Evolutionary conservation across 2,113 vertebrate genomes (phyloP).

Genomic region (Danionella cerebrum): DNA sequence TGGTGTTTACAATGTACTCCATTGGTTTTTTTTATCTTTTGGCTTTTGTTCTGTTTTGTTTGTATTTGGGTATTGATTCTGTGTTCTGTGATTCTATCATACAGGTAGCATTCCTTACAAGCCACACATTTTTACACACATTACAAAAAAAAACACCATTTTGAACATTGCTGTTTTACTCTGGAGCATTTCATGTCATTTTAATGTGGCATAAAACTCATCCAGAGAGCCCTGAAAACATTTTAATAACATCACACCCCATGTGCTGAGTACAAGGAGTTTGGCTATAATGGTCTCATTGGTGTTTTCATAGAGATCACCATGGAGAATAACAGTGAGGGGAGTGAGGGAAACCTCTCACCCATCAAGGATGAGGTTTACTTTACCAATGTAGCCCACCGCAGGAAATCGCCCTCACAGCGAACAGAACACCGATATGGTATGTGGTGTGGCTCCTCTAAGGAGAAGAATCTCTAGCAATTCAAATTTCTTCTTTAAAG

Average conservation of each 20-base stretch:
- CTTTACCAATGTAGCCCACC: slow-evolving; percentile 79
- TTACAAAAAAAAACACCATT: slow-evolving; percentile 27
- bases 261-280: slow-evolving; percentile 40
- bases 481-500: not conserved
- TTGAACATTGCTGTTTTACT: slow-evolving; percentile 71
- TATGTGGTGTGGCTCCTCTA: slow-evolving; percentile 66
- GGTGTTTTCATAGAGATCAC: slow-evolving; percentile 86
- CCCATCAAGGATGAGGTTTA: slow-evolving; percentile 81
- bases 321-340: slow-evolving; percentile 90
- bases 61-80: not conserved
- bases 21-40: slow-evolving; percentile 28
- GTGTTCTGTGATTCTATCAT: not conserved
- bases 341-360: slow-evolving; percentile 85
- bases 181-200: slow-evolving; percentile 40
- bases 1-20: slow-evolving; percentile 47
- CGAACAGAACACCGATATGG: slow-evolving; percentile 77
- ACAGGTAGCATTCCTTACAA: not conserved
- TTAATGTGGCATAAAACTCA: not conserved
- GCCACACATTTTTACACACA: not conserved
- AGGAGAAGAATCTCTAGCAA: slow-evolving; percentile 44
- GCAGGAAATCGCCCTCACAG: slow-evolving; percentile 73
- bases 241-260: slow-evolving; percentile 47
- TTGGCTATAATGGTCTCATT: slow-evolving; percentile 63
- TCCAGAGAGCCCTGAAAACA: slow-evolving; percentile 28
- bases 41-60: not conserved